Evolutionary conservation across 2,113 vertebrate genomes (phyloP), one percentile per base, ranked within the genome.

Genomic region (Lasiurus cinereus): DNA sequence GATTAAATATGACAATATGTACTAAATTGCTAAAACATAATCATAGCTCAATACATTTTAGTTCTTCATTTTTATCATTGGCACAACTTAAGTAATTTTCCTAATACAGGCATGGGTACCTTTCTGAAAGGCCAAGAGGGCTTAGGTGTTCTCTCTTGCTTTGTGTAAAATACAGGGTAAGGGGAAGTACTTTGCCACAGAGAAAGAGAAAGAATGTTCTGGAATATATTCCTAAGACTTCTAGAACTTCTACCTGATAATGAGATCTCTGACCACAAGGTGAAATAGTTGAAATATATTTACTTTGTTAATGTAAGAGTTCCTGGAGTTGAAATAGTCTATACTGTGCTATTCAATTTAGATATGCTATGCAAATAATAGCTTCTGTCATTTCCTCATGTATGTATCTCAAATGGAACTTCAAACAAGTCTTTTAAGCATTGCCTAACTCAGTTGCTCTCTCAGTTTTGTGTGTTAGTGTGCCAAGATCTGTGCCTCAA

Each of bases 251-350:
- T 31, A 90, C 10, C 7, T 54, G 74, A 8, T 66, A 94, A 64
- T 83, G 29, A 87, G 54, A 8, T 92, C 54, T 96, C 91, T 90
- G 69, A 84, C 21, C 18, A 73, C 64, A 79, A 87, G 29, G 1
- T 80, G 50, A 91, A 91, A 94, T 77, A 43, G 46, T 70, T 70
- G 29, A 95, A 93, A 56, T 83, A 31, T 18, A 83, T 86, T 1
- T 85, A 52, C 31, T 84, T 69, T 84, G 48, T 85, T 93, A 82
- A 74, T 24, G 64, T 16, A 85, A 78, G 36, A 80, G 50, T 84
- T 93, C 43, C 48, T 80, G 12, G 14, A 70, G 22, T 78, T 48
- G 4, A 72, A 66, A 76, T 80, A 59, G 33, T 72, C 22, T 93
- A 59, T 80, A 8, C 14, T 76, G 46, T 67, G 10, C 48, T 59